phyloP scores from a whole-genome alignment of 2,888 invertebrate species.

The Odontocerum albicorne region DNA sequence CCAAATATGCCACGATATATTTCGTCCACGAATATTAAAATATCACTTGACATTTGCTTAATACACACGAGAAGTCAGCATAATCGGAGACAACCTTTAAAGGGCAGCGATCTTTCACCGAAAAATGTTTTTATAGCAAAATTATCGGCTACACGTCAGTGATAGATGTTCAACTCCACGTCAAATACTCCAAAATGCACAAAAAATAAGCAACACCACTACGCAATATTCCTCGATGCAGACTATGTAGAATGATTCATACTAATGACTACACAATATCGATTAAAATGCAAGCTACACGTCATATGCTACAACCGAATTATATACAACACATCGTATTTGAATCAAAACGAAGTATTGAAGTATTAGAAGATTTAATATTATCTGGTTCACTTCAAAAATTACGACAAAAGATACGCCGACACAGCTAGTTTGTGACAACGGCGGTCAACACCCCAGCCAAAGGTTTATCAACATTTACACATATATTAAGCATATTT shows the following conservation, averaged over 20 bases:
- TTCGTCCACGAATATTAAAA: too few relatives aligned
- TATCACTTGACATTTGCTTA: too few relatives aligned
- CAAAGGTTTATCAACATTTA: too few relatives aligned
- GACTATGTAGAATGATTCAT: conserved; percentile 28
- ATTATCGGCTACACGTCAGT: too few relatives aligned
- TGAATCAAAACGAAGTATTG: not conserved
- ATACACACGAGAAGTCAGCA: too few relatives aligned
- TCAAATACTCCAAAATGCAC: conserved; percentile 7
- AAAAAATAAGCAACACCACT: conserved; percentile 15
- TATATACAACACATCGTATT: not conserved
- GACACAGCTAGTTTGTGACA: conserved; percentile 59
- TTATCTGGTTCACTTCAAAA: conserved; percentile 14
- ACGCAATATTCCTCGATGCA: conserved; percentile 25
- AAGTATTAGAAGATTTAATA: not conserved
- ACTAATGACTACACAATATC: conserved; percentile 27
- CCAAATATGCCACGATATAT: too few relatives aligned
- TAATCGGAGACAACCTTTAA: too few relatives aligned
- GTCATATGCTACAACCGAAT: conserved; percentile 7
- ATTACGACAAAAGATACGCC: conserved; percentile 45
- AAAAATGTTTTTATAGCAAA: too few relatives aligned
- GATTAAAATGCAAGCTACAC: conserved; percentile 24
- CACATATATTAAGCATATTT: conserved; percentile 42
- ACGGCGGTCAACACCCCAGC: conserved; percentile 58
- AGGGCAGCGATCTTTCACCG: too few relatives aligned
- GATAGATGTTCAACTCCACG: not conserved